Evolutionary conservation across 2,113 vertebrate species (phyloP).

Genomic region (Phalacrocorax carbo): DNA sequence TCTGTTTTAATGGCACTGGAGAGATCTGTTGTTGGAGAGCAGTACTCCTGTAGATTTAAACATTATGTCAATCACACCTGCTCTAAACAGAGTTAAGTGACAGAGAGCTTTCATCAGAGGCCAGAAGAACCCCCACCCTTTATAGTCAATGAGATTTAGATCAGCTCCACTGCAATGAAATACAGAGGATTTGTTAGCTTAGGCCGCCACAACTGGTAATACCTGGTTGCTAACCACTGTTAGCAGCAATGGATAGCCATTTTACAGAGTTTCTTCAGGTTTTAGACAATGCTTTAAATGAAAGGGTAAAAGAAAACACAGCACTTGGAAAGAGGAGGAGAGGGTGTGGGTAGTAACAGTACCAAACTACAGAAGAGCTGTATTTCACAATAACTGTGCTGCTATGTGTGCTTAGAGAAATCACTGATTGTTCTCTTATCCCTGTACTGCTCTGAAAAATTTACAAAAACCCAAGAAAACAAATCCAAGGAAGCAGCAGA

Average conservation of each 20-base stretch:
- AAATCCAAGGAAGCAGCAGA: not conserved
- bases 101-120: not conserved
- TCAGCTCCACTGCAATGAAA: not conserved
- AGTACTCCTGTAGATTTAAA: not conserved
- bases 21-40: not conserved
- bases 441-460: not conserved
- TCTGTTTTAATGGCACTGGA: not conserved
- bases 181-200: not conserved
- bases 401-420: not conserved
- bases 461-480: not conserved
- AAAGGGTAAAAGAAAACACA: not conserved
- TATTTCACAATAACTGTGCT: not conserved
- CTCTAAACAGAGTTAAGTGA: not conserved
- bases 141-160: not conserved
- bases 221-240: not conserved
- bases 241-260: not conserved
- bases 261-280: not conserved
- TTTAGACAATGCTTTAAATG: constrained; percentile 11
- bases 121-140: not conserved
- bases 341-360: not conserved
- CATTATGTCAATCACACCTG: not conserved
- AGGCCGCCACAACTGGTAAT: not conserved
- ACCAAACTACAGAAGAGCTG: not conserved
- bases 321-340: not conserved
- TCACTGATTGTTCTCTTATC: not conserved